These are phyloP conservation scores for Speoplatyrhinus poulsoni DNA, from an alignment of 2,113 vertebrate species.

Conservation along the genomic window DNA sequence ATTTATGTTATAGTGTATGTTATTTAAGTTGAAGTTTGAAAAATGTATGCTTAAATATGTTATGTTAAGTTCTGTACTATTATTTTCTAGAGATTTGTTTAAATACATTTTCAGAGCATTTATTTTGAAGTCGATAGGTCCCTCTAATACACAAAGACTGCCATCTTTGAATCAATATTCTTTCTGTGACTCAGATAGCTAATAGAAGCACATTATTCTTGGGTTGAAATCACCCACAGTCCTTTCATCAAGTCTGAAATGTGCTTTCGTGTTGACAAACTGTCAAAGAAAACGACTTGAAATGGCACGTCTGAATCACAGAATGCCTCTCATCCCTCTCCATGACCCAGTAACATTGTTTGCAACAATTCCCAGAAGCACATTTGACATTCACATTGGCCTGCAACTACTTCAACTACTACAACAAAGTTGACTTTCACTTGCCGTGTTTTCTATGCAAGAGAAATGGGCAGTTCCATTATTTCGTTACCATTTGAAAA, in stretches of 20 bases:
- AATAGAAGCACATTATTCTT: background rate
- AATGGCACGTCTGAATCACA: constrained; percentile 24
- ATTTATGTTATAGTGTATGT: too few species aligned
- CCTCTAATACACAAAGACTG: too few species aligned
- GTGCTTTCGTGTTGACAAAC: constrained; percentile 11
- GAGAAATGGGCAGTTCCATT: too few species aligned
- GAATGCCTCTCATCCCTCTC: background rate
- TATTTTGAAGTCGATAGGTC: too few species aligned
- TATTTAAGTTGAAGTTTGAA: too few species aligned
- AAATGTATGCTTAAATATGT: too few species aligned
- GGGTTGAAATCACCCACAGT: background rate
- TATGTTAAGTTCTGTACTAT: too few species aligned
- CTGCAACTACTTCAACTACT: background rate
- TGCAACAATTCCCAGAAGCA: background rate
- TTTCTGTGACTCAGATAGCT: constrained; percentile 5
- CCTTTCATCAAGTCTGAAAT: constrained; percentile 19
- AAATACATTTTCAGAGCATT: too few species aligned
- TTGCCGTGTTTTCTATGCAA: too few species aligned
- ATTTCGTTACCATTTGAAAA: too few species aligned
- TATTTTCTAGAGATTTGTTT: too few species aligned
- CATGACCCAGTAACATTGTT: background rate
- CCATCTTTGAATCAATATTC: background rate
- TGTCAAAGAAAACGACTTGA: constrained; percentile 8
- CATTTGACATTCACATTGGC: background rate
- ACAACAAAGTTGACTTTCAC: too few species aligned